phyloP scores from a whole-genome alignment of 2,888 invertebrate genomes.

The Trichogramma dendrolimi region DNA sequence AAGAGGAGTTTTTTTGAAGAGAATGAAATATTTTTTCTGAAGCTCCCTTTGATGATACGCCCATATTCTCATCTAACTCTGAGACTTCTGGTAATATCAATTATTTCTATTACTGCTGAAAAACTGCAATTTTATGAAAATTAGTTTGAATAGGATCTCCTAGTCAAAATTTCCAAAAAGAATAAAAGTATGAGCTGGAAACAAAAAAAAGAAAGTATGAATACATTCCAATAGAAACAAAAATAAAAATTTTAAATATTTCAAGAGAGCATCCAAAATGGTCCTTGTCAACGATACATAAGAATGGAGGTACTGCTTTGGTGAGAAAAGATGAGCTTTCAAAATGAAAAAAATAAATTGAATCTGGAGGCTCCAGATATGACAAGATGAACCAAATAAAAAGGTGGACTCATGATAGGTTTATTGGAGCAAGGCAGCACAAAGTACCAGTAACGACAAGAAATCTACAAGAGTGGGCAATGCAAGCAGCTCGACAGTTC shows the following conservation, averaged over 20 bases:
- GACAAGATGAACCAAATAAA: constrained; percentile 28
- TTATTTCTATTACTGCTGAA: too few species aligned
- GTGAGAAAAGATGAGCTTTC: constrained; percentile 13
- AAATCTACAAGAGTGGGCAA: constrained; percentile 31
- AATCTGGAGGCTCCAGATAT: constrained; percentile 27
- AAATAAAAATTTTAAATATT: constrained; percentile 20
- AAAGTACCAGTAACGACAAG: constrained; percentile 28
- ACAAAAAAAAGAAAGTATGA: constrained; percentile 1
- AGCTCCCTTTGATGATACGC: too few species aligned
- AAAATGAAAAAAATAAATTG: constrained; percentile 25
- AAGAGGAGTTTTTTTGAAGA: too few species aligned
- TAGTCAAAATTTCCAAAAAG: too few species aligned
- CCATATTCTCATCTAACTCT: too few species aligned
- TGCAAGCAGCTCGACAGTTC: constrained; percentile 7
- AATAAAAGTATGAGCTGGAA: too few species aligned
- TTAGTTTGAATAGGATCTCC: too few species aligned
- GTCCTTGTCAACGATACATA: constrained; percentile 26
- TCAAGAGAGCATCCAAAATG: constrained; percentile 26
- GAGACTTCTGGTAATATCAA: too few species aligned
- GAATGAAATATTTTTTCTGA: too few species aligned
- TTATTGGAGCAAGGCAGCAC: constrained; percentile 28
- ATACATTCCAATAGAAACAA: constrained; percentile 19
- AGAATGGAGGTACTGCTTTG: constrained; percentile 16
- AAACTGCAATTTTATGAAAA: too few species aligned
- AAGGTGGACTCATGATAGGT: constrained; percentile 28